phyloP scores from a whole-genome alignment of 2,888 invertebrate species.

The Clivina fossor region DNA sequence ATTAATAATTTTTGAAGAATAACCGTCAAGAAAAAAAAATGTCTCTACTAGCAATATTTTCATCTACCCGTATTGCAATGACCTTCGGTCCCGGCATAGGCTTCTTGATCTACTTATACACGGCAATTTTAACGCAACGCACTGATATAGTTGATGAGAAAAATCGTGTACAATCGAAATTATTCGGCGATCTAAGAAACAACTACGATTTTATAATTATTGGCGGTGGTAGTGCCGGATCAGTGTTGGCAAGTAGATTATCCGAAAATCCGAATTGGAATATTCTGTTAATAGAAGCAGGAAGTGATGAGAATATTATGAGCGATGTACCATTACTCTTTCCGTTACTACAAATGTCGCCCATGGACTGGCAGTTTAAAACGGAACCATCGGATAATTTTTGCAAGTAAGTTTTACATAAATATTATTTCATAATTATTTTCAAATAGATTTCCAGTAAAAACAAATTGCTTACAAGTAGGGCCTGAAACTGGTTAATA shows the following conservation, averaged over 20 bases:
- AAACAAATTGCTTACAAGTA: too few species aligned
- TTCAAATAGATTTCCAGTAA: too few species aligned
- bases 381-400: conserved; percentile 71
- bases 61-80: conserved; percentile 65
- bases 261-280: conserved; percentile 73
- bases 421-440: too few species aligned
- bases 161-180: conserved; percentile 62
- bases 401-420: conserved; percentile 57
- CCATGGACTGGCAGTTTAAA: conserved; percentile 80
- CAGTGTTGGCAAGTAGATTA: conserved; percentile 75
- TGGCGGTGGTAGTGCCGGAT: conserved; percentile 81
- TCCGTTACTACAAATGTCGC: conserved; percentile 69
- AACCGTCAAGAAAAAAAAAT: conserved; percentile 29
- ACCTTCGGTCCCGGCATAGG: conserved; percentile 67
- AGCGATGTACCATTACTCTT: conserved; percentile 74
- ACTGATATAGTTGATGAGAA: conserved; percentile 71
- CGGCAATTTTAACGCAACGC: conserved; percentile 64
- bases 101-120: conserved; percentile 64
- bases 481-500: too few species aligned
- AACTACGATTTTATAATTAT: conserved; percentile 79
- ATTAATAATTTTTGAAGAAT: too few species aligned
- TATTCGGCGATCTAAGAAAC: conserved; percentile 57
- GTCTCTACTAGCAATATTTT: conserved; percentile 50
- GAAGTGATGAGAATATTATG: conserved; percentile 70
- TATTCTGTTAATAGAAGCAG: conserved; percentile 78